Percentiles rank a stretch among this genome's conserved stretches.
These are phyloP conservation scores for Bombycilla garrulus DNA, from an alignment of 2,113 vertebrate genomes.

Conservation along the genomic window DNA sequence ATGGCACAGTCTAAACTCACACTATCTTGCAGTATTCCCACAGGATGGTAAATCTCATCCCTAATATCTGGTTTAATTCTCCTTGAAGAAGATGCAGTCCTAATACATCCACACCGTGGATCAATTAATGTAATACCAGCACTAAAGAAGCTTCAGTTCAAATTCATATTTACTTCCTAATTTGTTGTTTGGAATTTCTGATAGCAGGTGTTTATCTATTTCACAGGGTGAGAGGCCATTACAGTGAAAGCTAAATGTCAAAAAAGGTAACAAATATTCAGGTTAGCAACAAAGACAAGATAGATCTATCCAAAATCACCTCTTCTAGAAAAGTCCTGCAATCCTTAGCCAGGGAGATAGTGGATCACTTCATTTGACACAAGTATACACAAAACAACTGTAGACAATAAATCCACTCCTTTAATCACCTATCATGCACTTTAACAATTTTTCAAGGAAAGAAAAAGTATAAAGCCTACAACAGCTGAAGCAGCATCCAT, in stretches of 20 bases:
- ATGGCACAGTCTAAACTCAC: not conserved
- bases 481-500: not conserved
- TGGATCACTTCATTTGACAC: not conserved
- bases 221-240: not conserved
- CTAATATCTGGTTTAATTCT: not conserved
- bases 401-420: not conserved
- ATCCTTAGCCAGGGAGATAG: not conserved
- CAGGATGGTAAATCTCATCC: not conserved
- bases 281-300: not conserved
- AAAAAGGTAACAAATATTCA: not conserved
- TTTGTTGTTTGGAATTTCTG: not conserved
- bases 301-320: not conserved
- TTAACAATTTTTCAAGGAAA: not conserved
- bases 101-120: not conserved
- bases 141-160: not conserved
- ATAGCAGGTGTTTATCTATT: not conserved
- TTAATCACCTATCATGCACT: not conserved
- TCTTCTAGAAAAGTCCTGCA: not conserved
- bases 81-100: not conserved
- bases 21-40: not conserved
- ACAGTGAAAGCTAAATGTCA: not conserved
- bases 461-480: not conserved
- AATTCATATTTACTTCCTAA: not conserved
- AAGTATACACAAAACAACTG: not conserved
- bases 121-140: not conserved